These are phyloP conservation scores for Ptilodon capucinus DNA, from an alignment of 2,888 invertebrate genomes.

Conservation along the genomic window DNA sequence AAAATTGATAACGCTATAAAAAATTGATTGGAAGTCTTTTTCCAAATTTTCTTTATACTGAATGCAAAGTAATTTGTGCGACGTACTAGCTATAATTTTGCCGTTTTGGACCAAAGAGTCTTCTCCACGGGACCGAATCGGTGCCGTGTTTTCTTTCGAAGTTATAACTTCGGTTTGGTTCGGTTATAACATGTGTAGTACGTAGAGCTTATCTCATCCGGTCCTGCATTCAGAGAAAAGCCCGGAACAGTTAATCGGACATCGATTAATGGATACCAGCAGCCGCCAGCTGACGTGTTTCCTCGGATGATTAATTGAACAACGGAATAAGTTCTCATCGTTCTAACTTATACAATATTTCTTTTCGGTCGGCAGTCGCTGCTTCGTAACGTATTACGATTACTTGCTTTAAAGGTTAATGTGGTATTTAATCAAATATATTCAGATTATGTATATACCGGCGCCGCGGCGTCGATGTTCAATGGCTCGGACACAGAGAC, in stretches of 20 bases:
- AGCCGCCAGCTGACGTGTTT: conserved; percentile 30
- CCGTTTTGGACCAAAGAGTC: conserved; percentile 10
- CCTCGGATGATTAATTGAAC: conserved; percentile 35
- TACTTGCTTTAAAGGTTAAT: conserved; percentile 7
- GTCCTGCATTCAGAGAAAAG: conserved; percentile 15
- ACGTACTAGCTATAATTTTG: conserved; percentile 10
- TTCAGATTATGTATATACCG: background rate
- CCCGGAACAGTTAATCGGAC: conserved; percentile 36
- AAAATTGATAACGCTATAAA: too few relatives aligned
- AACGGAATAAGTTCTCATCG: conserved; percentile 29
- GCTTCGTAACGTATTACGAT: conserved; percentile 1
- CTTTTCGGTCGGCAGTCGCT: conserved; percentile 28
- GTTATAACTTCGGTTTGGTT: conserved; percentile 18
- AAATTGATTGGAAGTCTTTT: background rate
- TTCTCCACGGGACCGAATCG: conserved; percentile 25
- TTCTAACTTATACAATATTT: conserved; percentile 28
- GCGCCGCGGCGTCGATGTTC: background rate
- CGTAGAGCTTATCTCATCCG: conserved; percentile 9
- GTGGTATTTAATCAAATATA: conserved; percentile 3
- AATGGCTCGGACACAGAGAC: too few relatives aligned
- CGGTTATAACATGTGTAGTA: conserved; percentile 7
- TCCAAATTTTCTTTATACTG: background rate
- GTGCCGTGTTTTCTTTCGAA: conserved; percentile 24
- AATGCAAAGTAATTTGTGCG: background rate
- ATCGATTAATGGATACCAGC: conserved; percentile 28